Conservation (phyloP, 2,113 vertebrate genomes). For the Heterotis niloticus region DNA sequence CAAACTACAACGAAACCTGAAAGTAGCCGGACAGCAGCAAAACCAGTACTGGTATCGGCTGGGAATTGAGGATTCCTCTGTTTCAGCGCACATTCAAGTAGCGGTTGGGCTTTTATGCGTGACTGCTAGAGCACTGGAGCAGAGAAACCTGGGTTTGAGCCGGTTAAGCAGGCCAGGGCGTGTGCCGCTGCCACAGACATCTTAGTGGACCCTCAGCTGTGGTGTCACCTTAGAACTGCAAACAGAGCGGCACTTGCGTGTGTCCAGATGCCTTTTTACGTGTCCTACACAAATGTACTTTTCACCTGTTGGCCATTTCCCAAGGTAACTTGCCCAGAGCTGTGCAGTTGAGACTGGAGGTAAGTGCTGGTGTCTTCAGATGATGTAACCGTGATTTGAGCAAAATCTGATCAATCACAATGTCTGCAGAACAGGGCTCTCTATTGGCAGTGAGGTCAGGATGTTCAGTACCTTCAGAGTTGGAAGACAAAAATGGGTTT, state of each 20-base stretch:
- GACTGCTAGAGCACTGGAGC: neutral
- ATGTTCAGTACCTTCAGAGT: no score
- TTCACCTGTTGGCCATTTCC: conserved; percentile 35
- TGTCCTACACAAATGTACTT: conserved; percentile 18
- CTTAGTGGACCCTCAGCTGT: no score
- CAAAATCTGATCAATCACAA: neutral
- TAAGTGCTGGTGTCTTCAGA: conserved; percentile 31
- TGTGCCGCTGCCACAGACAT: neutral
- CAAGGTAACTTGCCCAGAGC: conserved; percentile 41
- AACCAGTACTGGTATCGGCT: no score
- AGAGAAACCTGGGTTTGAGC: neutral
- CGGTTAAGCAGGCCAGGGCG: neutral
- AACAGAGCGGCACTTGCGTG: no score
- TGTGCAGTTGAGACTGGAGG: conserved; percentile 38
- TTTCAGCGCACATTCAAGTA: no score
- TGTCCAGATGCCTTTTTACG: neutral
- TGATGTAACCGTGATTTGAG: neutral
- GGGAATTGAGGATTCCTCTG: no score
- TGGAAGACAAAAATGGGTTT: no score
- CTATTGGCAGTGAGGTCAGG: neutral
- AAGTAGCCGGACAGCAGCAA: neutral
- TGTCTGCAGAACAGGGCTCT: neutral
- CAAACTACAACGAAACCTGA: neutral
- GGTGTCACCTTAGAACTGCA: neutral
- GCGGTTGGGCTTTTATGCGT: neutral